Conservation (phyloP, 1,140 invertebrate genomes). For the Trypoxylus dichotomus region DNA sequence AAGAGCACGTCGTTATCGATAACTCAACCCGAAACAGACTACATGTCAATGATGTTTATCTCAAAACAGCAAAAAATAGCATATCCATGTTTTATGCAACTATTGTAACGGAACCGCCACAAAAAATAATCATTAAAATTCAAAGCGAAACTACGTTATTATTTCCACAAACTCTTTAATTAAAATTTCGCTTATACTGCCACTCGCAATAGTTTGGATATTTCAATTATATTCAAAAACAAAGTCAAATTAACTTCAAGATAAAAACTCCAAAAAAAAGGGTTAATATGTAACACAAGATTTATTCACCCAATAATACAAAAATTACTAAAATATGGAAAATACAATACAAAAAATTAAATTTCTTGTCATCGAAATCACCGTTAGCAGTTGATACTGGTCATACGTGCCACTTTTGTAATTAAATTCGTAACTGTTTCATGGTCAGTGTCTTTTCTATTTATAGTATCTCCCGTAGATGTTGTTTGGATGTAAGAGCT, state of each 20-base stretch:
- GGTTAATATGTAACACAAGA: no score
- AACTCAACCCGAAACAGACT: conserved; percentile 1
- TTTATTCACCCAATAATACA: not conserved
- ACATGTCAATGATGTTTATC: conserved; percentile 20
- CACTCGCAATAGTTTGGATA: no score
- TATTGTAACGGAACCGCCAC: not conserved
- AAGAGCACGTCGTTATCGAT: not conserved
- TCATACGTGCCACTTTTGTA: no score
- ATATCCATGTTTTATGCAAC: not conserved
- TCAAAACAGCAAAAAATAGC: not conserved
- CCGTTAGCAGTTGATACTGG: not conserved
- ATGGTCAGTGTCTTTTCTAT: no score
- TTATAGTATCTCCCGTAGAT: no score
- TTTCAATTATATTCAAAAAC: no score
- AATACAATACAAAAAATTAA: not conserved
- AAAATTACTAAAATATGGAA: no score
- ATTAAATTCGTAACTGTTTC: no score
- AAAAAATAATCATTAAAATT: not conserved
- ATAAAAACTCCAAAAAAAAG: no score
- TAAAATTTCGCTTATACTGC: no score
- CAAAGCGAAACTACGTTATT: not conserved
- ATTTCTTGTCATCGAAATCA: not conserved
- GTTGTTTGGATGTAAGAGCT: no score
- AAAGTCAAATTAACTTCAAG: no score
- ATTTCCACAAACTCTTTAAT: not conserved